phyloP scores from a whole-genome alignment of 2,888 invertebrate species.

The Mactromeris polynyma region DNA sequence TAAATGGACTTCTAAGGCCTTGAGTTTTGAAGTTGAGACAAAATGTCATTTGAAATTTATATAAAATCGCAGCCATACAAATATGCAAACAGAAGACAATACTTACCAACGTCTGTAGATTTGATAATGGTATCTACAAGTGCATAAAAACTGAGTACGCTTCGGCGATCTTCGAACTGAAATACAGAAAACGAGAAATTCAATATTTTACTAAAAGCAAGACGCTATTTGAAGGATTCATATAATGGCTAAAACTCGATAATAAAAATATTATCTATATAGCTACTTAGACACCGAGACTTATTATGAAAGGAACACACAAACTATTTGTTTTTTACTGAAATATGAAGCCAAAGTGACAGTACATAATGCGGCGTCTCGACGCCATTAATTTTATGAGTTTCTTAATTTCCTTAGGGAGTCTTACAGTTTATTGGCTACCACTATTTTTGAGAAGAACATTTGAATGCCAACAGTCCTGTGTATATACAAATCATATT shows the following conservation, averaged over 20 bases:
- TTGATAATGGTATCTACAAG: too few relatives aligned
- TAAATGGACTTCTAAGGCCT: too few relatives aligned
- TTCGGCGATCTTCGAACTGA: background rate
- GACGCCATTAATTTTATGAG: background rate
- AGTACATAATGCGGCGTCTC: background rate
- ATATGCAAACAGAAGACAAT: too few relatives aligned
- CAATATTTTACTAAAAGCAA: slow-evolving; percentile 8
- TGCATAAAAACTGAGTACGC: too few relatives aligned
- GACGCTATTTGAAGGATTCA: background rate
- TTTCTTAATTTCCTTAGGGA: background rate
- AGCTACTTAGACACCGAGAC: background rate
- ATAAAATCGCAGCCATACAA: too few relatives aligned
- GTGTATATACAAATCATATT: too few relatives aligned
- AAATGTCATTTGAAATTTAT: too few relatives aligned
- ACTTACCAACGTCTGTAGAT: too few relatives aligned
- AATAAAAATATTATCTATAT: background rate
- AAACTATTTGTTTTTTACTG: background rate
- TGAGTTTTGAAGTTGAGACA: too few relatives aligned
- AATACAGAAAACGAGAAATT: slow-evolving; percentile 2
- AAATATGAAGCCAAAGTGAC: slow-evolving; percentile 9
- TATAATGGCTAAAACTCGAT: background rate
- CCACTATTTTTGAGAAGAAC: background rate
- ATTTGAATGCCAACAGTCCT: background rate
- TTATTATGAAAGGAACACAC: background rate
- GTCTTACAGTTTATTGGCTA: background rate